Evolutionary conservation across 2,888 invertebrate genomes (phyloP).

Genomic region (Orchestes rusci): DNA sequence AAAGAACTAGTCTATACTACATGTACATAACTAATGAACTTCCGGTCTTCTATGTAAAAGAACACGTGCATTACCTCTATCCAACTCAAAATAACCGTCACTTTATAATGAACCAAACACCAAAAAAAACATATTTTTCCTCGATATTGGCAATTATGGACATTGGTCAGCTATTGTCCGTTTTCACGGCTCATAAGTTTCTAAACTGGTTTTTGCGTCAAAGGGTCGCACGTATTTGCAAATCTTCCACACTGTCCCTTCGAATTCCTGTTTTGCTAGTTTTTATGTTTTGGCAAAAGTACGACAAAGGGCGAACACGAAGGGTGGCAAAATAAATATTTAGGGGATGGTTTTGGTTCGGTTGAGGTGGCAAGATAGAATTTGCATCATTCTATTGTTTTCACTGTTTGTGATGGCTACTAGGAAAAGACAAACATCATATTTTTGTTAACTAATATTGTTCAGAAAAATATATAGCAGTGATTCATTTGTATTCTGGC

Average conservation of each 20-base stretch:
- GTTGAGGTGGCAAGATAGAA: no score
- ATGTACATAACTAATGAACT: slow-evolving; percentile 17
- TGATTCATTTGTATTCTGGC: no score
- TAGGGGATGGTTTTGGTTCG: no score
- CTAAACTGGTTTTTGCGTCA: slow-evolving; percentile 30
- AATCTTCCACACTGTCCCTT: slow-evolving; percentile 13
- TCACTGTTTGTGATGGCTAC: no score
- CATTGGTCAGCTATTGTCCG: slow-evolving; percentile 23
- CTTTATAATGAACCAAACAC: slow-evolving; percentile 16
- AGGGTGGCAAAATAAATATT: slow-evolving; percentile 7
- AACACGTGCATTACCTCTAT: slow-evolving; percentile 24
- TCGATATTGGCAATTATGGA: slow-evolving; percentile 16
- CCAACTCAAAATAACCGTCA: slow-evolving; percentile 18
- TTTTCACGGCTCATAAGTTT: slow-evolving; percentile 27
- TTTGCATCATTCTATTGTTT: no score
- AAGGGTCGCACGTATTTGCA: slow-evolving; percentile 23
- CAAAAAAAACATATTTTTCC: slow-evolving; percentile 13
- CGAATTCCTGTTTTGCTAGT: slow-evolving; percentile 22
- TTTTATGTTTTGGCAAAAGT: slow-evolving; percentile 24
- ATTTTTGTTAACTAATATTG: no score
- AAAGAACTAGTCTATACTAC: no score
- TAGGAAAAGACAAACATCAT: no score
- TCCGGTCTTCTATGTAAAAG: slow-evolving; percentile 18
- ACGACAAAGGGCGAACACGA: slow-evolving; percentile 10
- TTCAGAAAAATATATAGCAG: no score